Percentiles rank a stretch among this genome's conserved stretches.
These are phyloP conservation scores for Phengaris alcon DNA, from an alignment of 2,888 invertebrate species.

Conservation along the genomic window DNA sequence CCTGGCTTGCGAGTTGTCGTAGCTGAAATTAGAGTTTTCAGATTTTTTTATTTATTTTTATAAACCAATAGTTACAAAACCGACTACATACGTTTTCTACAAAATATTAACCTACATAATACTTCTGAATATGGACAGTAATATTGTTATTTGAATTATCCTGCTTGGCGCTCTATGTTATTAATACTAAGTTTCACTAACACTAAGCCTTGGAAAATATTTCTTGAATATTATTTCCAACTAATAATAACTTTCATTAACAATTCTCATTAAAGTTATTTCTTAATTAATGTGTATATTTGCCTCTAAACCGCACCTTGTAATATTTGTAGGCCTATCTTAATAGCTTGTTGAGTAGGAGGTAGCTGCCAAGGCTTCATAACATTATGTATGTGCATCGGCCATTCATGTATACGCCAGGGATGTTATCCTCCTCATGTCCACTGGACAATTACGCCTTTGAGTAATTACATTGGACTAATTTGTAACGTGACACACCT, in stretches of 20 bases:
- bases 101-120: no score
- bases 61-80: no score
- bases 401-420: constrained; percentile 2
- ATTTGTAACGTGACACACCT: constrained; percentile 11
- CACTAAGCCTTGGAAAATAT: no score
- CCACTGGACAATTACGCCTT: constrained; percentile 9
- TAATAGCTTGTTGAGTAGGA: constrained; percentile 11
- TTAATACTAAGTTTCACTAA: no score
- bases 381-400: constrained; percentile 15
- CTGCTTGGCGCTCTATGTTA: no score
- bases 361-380: neutral
- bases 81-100: no score
- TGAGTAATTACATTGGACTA: constrained; percentile 17
- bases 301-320: neutral
- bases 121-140: no score
- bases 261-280: neutral
- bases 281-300: neutral
- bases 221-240: no score
- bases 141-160: no score
- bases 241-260: neutral
- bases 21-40: no score
- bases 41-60: neutral
- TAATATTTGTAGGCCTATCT: neutral
- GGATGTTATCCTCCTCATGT: constrained; percentile 11
- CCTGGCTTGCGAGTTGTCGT: neutral